Evolutionary conservation across 2,797 vertebrate species (phyloP).

Genomic region (Picus viridis): DNA sequence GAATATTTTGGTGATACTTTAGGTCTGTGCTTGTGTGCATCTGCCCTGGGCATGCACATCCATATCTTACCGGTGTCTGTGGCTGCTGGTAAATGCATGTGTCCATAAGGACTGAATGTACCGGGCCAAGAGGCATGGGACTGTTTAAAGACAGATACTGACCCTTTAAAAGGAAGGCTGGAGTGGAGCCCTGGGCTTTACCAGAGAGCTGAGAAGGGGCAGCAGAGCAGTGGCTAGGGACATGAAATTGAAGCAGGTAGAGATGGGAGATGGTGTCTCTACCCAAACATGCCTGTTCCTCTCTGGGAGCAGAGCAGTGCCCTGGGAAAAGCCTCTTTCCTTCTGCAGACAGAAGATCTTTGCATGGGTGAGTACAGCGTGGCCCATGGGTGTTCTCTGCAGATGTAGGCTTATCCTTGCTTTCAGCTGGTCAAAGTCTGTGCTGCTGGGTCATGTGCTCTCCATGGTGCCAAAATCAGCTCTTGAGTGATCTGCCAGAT

Average conservation of each 20-base stretch:
- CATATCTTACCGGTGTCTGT: not conserved
- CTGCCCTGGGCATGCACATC: not conserved
- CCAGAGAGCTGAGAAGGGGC: not conserved
- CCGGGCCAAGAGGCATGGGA: not conserved
- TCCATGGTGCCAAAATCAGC: constrained; percentile 49
- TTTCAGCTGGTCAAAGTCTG: constrained; percentile 21
- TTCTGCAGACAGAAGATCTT: not conserved
- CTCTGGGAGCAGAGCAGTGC: not conserved
- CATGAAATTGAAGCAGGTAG: not conserved
- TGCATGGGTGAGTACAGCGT: not conserved
- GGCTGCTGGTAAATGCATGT: not conserved
- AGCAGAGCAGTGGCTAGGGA: not conserved
- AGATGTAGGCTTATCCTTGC: not conserved
- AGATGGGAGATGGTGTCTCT: not conserved
- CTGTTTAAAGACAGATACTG: not conserved
- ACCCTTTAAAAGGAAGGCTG: not conserved
- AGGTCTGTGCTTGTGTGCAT: not conserved
- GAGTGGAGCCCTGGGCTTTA: not conserved
- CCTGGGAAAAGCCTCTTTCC: not conserved
- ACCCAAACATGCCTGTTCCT: not conserved
- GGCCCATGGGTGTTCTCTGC: not conserved
- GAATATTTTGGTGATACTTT: not conserved
- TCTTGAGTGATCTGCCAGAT: constrained; percentile 54
- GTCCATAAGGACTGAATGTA: not conserved
- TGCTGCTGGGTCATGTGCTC: constrained; percentile 34